Percentiles rank a stretch among this genome's conserved stretches.
phyloP scores from a whole-genome alignment of 2,797 vertebrate genomes.

The Ibycter americanus region DNA sequence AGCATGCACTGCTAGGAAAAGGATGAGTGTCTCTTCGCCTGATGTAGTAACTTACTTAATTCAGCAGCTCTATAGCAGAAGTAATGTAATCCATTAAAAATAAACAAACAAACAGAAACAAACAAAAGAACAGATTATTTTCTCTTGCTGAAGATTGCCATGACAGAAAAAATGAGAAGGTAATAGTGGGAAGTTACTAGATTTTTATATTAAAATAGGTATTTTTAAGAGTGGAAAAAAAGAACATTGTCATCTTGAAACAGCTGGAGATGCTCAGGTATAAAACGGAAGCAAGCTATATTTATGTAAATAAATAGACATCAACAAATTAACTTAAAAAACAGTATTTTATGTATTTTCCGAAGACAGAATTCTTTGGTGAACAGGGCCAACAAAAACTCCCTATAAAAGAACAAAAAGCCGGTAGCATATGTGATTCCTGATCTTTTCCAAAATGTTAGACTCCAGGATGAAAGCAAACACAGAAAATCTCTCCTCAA shows the following conservation, averaged over 20 bases:
- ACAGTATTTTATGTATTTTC: not conserved
- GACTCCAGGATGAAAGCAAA: slow-evolving; percentile 23
- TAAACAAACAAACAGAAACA: not conserved
- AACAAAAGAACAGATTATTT: not conserved
- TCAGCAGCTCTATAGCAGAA: not conserved
- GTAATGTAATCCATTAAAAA: not conserved
- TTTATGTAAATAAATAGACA: not conserved
- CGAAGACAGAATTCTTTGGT: not conserved
- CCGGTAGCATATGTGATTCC: not conserved
- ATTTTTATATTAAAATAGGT: not conserved
- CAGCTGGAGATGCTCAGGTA: not conserved
- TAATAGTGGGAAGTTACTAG: not conserved
- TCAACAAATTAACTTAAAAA: not conserved
- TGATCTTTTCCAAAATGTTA: slow-evolving; percentile 2
- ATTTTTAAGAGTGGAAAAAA: not conserved
- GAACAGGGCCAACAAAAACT: not conserved
- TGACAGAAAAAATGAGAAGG: not conserved
- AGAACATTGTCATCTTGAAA: not conserved
- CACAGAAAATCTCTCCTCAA: not conserved
- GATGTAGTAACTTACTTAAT: not conserved
- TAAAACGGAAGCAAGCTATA: not conserved
- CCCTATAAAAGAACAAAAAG: not conserved
- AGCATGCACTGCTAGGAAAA: not conserved
- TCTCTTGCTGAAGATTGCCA: not conserved
- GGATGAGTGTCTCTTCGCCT: not conserved